Evolutionary conservation across 1,140 invertebrate genomes (phyloP).

Genomic region (Gryon sp.): DNA sequence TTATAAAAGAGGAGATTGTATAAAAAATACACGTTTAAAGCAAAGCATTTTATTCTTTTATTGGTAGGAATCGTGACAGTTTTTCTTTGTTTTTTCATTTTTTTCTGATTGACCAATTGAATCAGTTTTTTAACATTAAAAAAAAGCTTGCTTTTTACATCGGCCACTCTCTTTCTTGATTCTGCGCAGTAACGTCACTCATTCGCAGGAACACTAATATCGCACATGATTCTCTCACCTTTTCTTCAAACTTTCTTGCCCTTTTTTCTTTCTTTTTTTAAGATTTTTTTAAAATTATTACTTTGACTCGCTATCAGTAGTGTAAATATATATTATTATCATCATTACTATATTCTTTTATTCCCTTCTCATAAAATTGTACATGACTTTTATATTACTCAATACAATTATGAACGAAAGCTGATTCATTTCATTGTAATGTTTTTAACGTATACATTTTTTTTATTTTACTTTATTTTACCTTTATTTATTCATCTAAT

Average conservation of each 20-base stretch:
- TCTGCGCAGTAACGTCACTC: conserved; percentile 47
- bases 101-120: conserved; percentile 37
- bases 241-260: conserved; percentile 18
- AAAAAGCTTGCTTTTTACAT: conserved; percentile 59
- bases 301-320: conserved; percentile 59
- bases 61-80: conserved; percentile 57
- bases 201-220: conserved; percentile 55
- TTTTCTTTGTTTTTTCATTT: conserved; percentile 12
- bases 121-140: conserved; percentile 51
- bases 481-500: conserved; percentile 28
- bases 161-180: conserved; percentile 33
- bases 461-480: conserved; percentile 10
- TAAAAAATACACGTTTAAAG: conserved; percentile 33
- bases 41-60: conserved; percentile 64
- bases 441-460: neutral
- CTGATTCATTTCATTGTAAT: conserved; percentile 4
- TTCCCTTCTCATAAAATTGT: conserved; percentile 50
- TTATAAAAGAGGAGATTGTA: no score
- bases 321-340: conserved; percentile 61
- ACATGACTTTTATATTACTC: conserved; percentile 49
- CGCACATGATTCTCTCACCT: conserved; percentile 46
- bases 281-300: conserved; percentile 53
- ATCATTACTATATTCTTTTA: conserved; percentile 55
- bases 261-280: conserved; percentile 19
- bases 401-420: conserved; percentile 50